Evolutionary conservation across 1,140 invertebrate species (phyloP).

Genomic region (Leptonema lineaticorne): DNA sequence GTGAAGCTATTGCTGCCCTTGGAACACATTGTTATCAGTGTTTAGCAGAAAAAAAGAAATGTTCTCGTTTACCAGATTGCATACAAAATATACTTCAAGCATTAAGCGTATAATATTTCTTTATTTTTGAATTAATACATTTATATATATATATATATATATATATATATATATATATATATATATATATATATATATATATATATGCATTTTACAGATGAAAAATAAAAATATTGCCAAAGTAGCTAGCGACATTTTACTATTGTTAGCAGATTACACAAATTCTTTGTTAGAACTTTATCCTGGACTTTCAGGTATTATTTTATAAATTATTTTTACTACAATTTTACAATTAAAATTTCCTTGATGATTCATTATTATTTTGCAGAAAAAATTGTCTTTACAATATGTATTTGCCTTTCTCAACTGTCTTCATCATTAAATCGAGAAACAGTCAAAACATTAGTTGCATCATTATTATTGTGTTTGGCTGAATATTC

Average conservation of each 20-base stretch:
- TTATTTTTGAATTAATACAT: conserved; percentile 7
- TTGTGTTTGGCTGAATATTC: conserved; percentile 94
- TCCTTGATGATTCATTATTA: too few species aligned
- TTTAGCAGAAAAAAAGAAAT: conserved; percentile 45
- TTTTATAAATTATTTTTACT: conserved; percentile 2
- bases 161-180: background rate
- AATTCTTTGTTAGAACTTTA: conserved; percentile 71
- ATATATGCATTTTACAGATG: conserved; percentile 59
- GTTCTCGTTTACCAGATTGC: conserved; percentile 64
- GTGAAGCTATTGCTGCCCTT: conserved; percentile 84
- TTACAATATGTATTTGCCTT: conserved; percentile 53
- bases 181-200: background rate
- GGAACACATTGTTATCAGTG: conserved; percentile 59
- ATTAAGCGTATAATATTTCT: conserved; percentile 63
- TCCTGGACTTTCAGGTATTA: conserved; percentile 71
- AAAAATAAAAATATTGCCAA: conserved; percentile 81
- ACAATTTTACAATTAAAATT: conserved; percentile 50
- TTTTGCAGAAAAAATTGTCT: conserved; percentile 49
- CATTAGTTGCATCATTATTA: conserved; percentile 79
- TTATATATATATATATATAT: conserved; percentile 7
- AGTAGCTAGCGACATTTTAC: conserved; percentile 83
- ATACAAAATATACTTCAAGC: conserved; percentile 84
- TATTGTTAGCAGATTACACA: conserved; percentile 80
- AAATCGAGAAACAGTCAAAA: conserved; percentile 64
- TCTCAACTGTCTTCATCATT: conserved; percentile 49